Percentiles rank a stretch among this genome's conserved stretches.
phyloP scores from a whole-genome alignment of 2,113 vertebrate genomes.

The Grammomys surdaster region DNA sequence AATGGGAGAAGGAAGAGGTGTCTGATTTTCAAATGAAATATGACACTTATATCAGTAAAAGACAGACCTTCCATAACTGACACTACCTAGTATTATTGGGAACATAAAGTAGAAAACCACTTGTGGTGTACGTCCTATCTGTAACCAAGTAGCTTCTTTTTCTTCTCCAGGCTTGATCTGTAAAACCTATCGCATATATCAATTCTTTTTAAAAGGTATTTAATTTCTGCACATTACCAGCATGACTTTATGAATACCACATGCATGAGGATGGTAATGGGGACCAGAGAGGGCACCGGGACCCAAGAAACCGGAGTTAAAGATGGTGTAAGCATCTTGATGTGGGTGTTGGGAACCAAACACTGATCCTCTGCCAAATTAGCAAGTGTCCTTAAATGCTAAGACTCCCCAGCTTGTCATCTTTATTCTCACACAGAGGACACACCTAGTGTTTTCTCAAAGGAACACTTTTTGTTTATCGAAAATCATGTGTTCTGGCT shows the following conservation, averaged over 20 bases:
- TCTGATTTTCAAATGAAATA: neutral
- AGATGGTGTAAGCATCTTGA: neutral
- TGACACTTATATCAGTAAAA: neutral
- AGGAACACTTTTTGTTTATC: conserved; percentile 23
- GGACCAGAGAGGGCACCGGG: neutral
- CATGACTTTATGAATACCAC: neutral
- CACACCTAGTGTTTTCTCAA: neutral
- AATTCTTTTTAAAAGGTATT: neutral
- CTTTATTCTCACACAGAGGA: no score
- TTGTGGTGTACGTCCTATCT: neutral
- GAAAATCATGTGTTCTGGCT: neutral
- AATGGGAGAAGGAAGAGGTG: neutral
- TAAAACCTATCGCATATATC: conserved; percentile 12
- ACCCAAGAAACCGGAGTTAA: no score
- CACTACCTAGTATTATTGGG: neutral
- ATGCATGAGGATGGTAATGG: no score
- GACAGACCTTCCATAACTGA: neutral
- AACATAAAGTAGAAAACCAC: neutral
- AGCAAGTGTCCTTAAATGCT: neutral
- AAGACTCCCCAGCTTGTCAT: no score
- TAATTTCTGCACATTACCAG: neutral
- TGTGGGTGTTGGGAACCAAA: neutral
- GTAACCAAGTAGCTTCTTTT: neutral
- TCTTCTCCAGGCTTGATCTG: neutral
- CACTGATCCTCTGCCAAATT: neutral